Evolutionary conservation across 2,113 vertebrate genomes (phyloP), one percentile per base, ranked within the genome.

Genomic region (Chamaea fasciata): DNA sequence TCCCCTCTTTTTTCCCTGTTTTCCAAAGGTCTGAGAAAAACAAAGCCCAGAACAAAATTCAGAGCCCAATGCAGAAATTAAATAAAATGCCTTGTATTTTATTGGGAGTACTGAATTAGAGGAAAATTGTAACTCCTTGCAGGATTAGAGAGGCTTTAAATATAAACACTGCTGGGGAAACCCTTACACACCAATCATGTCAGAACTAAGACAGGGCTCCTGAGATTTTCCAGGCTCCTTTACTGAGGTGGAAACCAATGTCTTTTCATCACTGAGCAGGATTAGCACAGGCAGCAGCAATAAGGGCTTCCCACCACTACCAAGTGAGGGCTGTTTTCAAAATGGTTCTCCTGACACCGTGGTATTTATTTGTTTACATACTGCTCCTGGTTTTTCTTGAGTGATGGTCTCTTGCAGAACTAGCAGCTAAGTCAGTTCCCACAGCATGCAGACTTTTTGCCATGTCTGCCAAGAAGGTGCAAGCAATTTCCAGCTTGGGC

Each of bases 321-420:
- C 1, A 2, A 1, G 35, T 12, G 30, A 47, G 7, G 0, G 0
- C 26, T 49, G 67, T 53, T 95, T 65, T 46, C 62, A 76, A 1
- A 78, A 30, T 62, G 30, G 37, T 55, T 91, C n/a, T 85, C 39
- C 69, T 68, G n/a, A 46, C 49, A 56, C 26, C 52, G 18, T 22
- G 56, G 19, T 71, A 71, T 68, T 79, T 80, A 88, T 50, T 79
- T 83, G 21, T 26, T 87, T 68, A 85, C 11, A 41, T 52, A 52
- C 11, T 65, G 55, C 14, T 57, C 62, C 33, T 0, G 0, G 30
- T 83, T 80, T 46, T 49, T 5, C 15, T 88, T 26, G 39, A 80
- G 46, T 11, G 22, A 62, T 47, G 55, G 12, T 73, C 21, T 74
- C 59, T 74, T 80, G 33, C 30, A 44, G 59, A 16, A 77, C 68